Conservation (phyloP, 2,797 vertebrate species). For the Fratercula arctica region DNA sequence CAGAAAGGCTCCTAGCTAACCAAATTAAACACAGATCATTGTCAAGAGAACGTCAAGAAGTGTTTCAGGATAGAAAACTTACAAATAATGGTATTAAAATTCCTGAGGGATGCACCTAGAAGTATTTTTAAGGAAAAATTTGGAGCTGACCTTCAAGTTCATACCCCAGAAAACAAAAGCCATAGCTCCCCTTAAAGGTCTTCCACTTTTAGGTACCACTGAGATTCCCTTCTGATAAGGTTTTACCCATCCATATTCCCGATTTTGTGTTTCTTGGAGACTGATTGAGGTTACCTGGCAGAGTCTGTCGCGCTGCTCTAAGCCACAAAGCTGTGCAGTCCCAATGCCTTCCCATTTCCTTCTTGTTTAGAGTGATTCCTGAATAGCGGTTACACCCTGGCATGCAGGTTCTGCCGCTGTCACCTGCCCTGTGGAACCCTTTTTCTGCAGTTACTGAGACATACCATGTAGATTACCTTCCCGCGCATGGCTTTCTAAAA, state of each 20-base stretch:
- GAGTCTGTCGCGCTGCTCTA: neutral
- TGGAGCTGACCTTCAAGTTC: neutral
- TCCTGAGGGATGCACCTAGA: neutral
- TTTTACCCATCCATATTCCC: neutral
- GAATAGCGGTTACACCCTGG: neutral
- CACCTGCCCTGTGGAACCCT: neutral
- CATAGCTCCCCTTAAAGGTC: neutral
- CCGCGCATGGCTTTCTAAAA: neutral
- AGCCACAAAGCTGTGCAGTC: neutral
- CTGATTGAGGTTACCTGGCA: neutral
- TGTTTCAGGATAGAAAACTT: neutral
- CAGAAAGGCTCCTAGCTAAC: neutral
- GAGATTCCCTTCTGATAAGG: neutral
- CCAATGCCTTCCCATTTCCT: neutral
- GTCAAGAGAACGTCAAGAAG: neutral
- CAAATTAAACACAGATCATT: neutral
- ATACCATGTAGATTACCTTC: neutral
- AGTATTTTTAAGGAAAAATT: neutral
- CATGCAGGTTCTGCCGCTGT: neutral
- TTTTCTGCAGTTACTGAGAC: neutral
- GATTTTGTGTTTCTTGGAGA: neutral
- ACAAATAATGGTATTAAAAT: neutral
- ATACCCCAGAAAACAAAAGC: neutral
- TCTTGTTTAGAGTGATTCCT: neutral
- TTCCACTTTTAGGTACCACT: neutral